A percentile compares a stretch with the other conserved stretches of the same genome.
Evolutionary conservation across 2,113 vertebrate genomes (phyloP).

Genomic region (Neolamprologus sp.): DNA sequence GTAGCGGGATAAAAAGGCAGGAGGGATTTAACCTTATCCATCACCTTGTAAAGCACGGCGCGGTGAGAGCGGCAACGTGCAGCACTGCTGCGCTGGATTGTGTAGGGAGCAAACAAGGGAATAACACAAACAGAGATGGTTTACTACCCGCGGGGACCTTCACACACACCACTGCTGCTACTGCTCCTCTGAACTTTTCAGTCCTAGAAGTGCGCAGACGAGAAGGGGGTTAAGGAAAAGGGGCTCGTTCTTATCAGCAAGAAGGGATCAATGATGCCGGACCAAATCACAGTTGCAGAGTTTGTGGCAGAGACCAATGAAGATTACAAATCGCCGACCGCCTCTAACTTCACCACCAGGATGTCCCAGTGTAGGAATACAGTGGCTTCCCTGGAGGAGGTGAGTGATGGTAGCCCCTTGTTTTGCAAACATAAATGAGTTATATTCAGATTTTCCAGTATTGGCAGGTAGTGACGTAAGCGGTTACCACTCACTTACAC

Average conservation of each 20-base stretch:
- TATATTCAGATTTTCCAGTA: background rate
- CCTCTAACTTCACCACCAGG: slow-evolving; percentile 97
- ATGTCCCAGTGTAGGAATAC: slow-evolving; percentile 96
- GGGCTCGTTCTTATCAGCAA: background rate
- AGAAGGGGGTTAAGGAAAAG: background rate
- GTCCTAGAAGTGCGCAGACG: background rate
- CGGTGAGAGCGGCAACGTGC: background rate
- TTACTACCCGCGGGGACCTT: slow-evolving; percentile 2
- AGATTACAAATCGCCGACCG: slow-evolving; percentile 96
- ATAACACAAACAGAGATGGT: slow-evolving; percentile 59
- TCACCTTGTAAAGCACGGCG: slow-evolving; percentile 23
- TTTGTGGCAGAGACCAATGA: slow-evolving; percentile 97
- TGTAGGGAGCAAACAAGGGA: slow-evolving; percentile 5
- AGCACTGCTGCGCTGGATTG: background rate
- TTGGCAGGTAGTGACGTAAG: background rate
- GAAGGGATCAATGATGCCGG: slow-evolving; percentile 80
- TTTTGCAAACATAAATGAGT: background rate
- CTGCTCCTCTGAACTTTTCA: slow-evolving; percentile 36
- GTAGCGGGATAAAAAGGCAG: background rate
- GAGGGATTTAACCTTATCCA: background rate
- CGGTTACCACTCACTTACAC: background rate
- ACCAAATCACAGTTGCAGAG: slow-evolving; percentile 96
- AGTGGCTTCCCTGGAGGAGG: slow-evolving; percentile 93
- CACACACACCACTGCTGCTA: background rate
- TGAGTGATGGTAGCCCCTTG: slow-evolving; percentile 54